Percentiles rank a stretch among this genome's conserved stretches.
These are phyloP conservation scores for Carabus problematicus DNA, from an alignment of 2,888 invertebrate species.

Conservation along the genomic window DNA sequence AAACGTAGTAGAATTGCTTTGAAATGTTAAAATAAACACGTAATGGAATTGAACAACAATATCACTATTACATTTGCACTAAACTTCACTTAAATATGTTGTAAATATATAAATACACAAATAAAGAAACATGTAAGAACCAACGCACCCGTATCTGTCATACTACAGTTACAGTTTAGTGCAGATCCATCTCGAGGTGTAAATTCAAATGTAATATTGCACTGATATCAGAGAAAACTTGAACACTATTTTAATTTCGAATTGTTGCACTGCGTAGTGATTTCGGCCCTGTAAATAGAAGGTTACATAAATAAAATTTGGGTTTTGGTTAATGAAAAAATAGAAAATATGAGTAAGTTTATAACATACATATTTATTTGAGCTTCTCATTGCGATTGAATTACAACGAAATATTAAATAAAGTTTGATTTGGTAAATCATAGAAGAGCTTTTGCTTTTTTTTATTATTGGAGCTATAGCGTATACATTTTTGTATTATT, in stretches of 20 bases:
- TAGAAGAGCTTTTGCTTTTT: constrained; percentile 69
- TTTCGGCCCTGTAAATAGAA: no score
- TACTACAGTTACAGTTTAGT: no score
- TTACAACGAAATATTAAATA: constrained; percentile 86
- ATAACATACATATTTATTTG: constrained; percentile 88
- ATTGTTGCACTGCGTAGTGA: no score
- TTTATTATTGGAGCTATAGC: constrained; percentile 69
- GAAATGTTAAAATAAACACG: constrained; percentile 31
- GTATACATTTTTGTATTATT: constrained; percentile 80
- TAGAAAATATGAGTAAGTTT: constrained; percentile 66
- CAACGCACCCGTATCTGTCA: no score
- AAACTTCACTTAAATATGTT: no score
- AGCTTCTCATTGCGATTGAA: constrained; percentile 86
- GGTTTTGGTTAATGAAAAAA: constrained; percentile 52
- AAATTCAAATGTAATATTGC: no score
- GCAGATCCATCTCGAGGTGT: no score
- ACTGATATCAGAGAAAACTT: no score
- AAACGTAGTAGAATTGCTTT: neutral
- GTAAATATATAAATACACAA: neutral
- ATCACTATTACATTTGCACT: no score
- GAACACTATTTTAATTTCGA: no score
- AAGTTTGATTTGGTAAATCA: constrained; percentile 79
- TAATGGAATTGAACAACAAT: no score
- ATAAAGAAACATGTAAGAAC: neutral
- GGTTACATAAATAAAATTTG: neutral